phyloP scores from a whole-genome alignment of 2,113 vertebrate species.

The Dryoscopus gambensis region DNA sequence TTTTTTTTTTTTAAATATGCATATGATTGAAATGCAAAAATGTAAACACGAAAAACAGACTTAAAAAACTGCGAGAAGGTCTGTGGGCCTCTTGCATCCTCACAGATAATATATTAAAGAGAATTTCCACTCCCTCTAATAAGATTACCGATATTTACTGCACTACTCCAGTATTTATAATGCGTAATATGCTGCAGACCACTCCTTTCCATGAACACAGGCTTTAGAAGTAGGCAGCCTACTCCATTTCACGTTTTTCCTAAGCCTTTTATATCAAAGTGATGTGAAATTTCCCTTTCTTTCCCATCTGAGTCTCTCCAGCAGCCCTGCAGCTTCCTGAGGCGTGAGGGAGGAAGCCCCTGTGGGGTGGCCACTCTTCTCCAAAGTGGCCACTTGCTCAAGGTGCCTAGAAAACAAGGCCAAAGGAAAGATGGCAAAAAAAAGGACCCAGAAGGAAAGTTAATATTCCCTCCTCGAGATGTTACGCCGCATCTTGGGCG shows the following conservation, averaged over 20 bases:
- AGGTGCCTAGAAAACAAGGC: background rate
- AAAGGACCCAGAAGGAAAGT: background rate
- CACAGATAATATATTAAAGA: conserved; percentile 31
- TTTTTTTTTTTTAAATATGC: background rate
- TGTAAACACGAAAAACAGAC: conserved; percentile 37
- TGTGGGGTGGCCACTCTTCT: background rate
- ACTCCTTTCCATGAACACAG: background rate
- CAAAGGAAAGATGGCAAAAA: background rate
- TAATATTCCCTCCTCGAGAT: background rate
- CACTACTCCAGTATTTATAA: conserved; percentile 5
- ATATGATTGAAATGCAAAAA: conserved; percentile 36
- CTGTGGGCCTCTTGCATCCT: conserved; percentile 22
- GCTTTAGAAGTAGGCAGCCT: background rate
- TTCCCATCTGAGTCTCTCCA: background rate
- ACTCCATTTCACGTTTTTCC: background rate
- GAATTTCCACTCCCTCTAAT: conserved; percentile 45
- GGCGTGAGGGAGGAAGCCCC: background rate
- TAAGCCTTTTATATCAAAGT: background rate
- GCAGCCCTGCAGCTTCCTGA: background rate
- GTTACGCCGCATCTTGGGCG: background rate
- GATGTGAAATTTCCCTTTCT: background rate
- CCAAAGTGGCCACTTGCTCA: background rate
- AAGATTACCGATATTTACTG: conserved; percentile 51
- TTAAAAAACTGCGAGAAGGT: background rate
- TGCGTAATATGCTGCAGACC: background rate